Conservation (phyloP, 1,140 invertebrate genomes). For the Lutraria rhynchaena region DNA sequence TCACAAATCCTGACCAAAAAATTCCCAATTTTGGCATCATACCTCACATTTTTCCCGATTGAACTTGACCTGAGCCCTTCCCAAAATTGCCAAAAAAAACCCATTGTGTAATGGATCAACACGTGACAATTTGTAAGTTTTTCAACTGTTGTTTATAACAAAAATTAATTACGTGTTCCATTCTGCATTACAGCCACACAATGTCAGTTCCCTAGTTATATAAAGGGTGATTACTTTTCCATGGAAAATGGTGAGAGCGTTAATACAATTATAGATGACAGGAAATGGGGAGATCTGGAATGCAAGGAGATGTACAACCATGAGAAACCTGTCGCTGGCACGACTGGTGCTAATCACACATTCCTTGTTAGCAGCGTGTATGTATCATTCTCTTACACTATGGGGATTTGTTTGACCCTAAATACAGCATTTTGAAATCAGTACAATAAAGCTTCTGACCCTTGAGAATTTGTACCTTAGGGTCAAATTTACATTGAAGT, state of each 20-base stretch:
- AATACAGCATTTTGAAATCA: too few species aligned
- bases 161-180: not conserved
- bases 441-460: too few species aligned
- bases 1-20: too few species aligned
- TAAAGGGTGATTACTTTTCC: constrained; percentile 45
- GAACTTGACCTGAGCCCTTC: too few species aligned
- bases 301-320: constrained; percentile 40
- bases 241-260: constrained; percentile 49
- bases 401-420: too few species aligned
- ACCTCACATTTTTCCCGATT: too few species aligned
- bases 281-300: constrained; percentile 37
- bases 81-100: too few species aligned
- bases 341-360: constrained; percentile 48
- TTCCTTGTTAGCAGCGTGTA: constrained; percentile 42
- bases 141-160: not conserved
- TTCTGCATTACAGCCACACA: constrained; percentile 29
- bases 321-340: constrained; percentile 46
- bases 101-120: not conserved
- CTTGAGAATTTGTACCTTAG: too few species aligned
- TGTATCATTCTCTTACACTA: too few species aligned
- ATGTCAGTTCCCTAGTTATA: constrained; percentile 42
- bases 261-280: constrained; percentile 28
- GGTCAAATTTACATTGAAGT: too few species aligned
- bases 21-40: too few species aligned
- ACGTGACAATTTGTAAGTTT: not conserved